A percentile compares a stretch with the other conserved stretches of the same genome.
Conservation (phyloP, 2,888 invertebrate genomes). For the Tenthredo livida region DNA sequence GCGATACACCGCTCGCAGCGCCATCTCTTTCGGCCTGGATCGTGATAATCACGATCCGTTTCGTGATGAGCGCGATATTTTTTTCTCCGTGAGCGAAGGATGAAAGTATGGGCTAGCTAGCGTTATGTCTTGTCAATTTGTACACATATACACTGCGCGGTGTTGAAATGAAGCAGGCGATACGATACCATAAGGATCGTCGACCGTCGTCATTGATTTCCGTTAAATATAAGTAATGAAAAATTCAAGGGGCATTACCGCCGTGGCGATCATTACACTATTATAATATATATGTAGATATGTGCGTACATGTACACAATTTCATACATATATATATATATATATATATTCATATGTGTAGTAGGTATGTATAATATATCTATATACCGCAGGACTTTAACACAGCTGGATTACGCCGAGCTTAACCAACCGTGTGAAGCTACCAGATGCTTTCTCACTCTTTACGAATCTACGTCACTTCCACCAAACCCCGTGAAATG, state of each 20-base stretch:
- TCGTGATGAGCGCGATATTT: too few relatives aligned
- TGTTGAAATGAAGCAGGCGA: conserved; percentile 9
- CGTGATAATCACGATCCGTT: too few relatives aligned
- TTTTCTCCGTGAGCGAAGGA: too few relatives aligned
- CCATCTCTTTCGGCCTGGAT: too few relatives aligned
- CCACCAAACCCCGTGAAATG: conserved; percentile 45
- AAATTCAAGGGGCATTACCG: conserved; percentile 60
- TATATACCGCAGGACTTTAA: conserved; percentile 22
- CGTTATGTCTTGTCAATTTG: background rate
- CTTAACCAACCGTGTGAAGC: conserved; percentile 63
- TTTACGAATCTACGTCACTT: conserved; percentile 32
- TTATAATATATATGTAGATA: background rate
- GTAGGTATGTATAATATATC: background rate
- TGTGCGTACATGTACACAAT: background rate
- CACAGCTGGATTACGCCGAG: conserved; percentile 28
- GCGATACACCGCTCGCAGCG: too few relatives aligned
- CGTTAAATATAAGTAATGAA: conserved; percentile 62
- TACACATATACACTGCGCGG: too few relatives aligned
- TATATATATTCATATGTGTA: background rate
- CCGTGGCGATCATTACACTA: conserved; percentile 25
- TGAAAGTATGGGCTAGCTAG: background rate
- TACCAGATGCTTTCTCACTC: conserved; percentile 61
- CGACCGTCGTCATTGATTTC: conserved; percentile 64
- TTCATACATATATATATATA: background rate
- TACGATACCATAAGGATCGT: conserved; percentile 53